Base-by-base conservation (phyloP, 2,888 invertebrate species). In the Leptinotarsa juncta region DNA sequence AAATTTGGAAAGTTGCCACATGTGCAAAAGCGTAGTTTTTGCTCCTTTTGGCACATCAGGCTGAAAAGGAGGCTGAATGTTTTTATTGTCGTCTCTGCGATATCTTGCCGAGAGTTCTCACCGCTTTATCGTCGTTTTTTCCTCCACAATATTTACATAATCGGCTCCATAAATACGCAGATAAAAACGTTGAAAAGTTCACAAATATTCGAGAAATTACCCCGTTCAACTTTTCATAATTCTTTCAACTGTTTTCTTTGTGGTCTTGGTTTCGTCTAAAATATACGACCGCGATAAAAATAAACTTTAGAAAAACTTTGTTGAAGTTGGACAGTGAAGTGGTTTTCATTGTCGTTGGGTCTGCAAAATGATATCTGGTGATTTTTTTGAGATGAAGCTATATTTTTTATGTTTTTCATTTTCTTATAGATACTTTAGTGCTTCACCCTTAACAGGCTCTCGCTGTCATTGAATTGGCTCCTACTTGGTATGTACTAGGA, bases 1-100 rank as follows among this genome's bases (percentile, higher is more conserved):
- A 78, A 80, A 81, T 82, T 81, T 83, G 83, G 82, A 82, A 82
- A 74, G 75, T 81, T 82, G 83, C 83, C 83, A 83, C 81, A 83
- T 82, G 80, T 79, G 81, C 77, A 76, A 60, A 67, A 67, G 62
- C 72, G 62, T 75, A 55, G 42, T 77, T 77, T 73, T 75, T 70
- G 60, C 76, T 75, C 75, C 75, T 78, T 79, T 80, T 71, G 78
- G 71, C 72, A 76, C 74, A 73, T 77, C 67, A 73, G 66, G 65
- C 65, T 68, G 75, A 77, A 75, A 75, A 69, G 72, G 73, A 74
- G 67, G 62, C 71, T 65, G 67, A 73, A 66, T 32, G 72, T 71
- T 77, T 71, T 76, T 76, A 67, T 73, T 66, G 71, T 77, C 79
- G 78, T 79, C 75, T 74, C 76, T 72, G 71, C 69, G 74, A 77